A percentile compares a stretch with the other conserved stretches of the same genome.
Conservation (phyloP, 1,140 invertebrate species). For the Oscheius sp. region DNA sequence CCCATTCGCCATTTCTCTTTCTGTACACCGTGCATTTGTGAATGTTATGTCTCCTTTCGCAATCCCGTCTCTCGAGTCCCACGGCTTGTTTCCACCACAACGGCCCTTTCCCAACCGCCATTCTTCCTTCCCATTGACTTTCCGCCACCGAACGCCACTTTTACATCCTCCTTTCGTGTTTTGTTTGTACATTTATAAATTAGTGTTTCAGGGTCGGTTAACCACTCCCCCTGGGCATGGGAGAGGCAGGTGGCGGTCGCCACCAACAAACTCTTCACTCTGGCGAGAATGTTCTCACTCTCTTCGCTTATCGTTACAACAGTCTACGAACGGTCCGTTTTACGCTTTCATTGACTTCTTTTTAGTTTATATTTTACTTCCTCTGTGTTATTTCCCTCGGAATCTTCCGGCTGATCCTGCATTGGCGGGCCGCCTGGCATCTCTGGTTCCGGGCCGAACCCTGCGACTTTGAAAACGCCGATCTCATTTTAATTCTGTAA, state of each 20-base stretch:
- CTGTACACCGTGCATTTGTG: too few species aligned
- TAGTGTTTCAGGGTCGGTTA: too few species aligned
- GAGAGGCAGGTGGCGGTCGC: not conserved
- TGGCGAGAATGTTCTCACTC: not conserved
- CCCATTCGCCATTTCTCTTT: too few species aligned
- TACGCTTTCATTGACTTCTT: not conserved
- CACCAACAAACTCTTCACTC: not conserved
- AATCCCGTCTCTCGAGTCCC: too few species aligned
- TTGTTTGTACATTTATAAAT: too few species aligned
- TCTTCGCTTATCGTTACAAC: not conserved
- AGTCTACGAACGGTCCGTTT: not conserved
- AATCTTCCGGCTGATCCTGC: constrained; percentile 50
- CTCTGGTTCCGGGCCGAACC: constrained; percentile 40
- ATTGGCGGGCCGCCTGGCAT: constrained; percentile 52
- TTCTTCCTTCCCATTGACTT: too few species aligned
- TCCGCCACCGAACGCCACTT: too few species aligned
- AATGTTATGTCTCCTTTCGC: too few species aligned
- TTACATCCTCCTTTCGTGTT: too few species aligned
- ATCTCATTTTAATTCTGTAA: constrained; percentile 50
- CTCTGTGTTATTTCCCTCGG: constrained; percentile 44
- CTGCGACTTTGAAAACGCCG: constrained; percentile 44
- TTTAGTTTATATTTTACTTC: constrained; percentile 16
- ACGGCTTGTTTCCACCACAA: too few species aligned
- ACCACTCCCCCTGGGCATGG: too few species aligned
- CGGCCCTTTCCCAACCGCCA: too few species aligned